A percentile compares a stretch with the other conserved stretches of the same genome.
phyloP scores from a whole-genome alignment of 2,888 invertebrate genomes.

The Halictus quadricinctus region DNA sequence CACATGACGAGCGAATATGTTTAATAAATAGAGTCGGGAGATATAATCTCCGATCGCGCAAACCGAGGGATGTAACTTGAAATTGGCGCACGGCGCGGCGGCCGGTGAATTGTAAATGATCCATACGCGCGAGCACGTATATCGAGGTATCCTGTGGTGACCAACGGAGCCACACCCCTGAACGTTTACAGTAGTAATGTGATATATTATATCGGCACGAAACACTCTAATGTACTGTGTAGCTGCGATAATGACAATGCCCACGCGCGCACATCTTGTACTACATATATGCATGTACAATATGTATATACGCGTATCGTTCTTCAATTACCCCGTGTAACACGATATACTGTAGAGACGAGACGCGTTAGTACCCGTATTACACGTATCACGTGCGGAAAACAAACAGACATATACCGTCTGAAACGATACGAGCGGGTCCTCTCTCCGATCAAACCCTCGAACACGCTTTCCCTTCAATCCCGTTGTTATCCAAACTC shows the following conservation, averaged over 20 bases:
- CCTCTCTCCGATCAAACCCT: background rate
- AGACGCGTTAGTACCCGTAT: conserved; percentile 57
- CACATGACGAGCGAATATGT: background rate
- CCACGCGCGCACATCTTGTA: conserved; percentile 64
- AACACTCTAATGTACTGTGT: conserved; percentile 59
- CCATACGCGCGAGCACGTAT: conserved; percentile 17
- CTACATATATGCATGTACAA: conserved; percentile 15
- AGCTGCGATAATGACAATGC: conserved; percentile 64
- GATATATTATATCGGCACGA: conserved; percentile 62
- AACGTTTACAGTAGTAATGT: conserved; percentile 64
- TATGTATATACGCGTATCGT: conserved; percentile 50
- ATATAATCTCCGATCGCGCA: background rate
- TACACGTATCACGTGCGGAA: conserved; percentile 61
- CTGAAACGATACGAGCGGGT: conserved; percentile 17
- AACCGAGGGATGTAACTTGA: background rate
- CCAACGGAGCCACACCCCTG: conserved; percentile 55
- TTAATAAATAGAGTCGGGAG: background rate
- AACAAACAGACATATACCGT: conserved; percentile 54
- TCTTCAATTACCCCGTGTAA: conserved; percentile 67
- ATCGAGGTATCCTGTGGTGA: conserved; percentile 47
- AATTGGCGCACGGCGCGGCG: background rate
- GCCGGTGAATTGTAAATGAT: conserved; percentile 36
- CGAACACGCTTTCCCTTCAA: background rate
- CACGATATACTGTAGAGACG: conserved; percentile 60
- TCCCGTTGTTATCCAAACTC: background rate